These are phyloP conservation scores for Nudaria mundana DNA, from an alignment of 2,888 invertebrate species.

Conservation along the genomic window DNA sequence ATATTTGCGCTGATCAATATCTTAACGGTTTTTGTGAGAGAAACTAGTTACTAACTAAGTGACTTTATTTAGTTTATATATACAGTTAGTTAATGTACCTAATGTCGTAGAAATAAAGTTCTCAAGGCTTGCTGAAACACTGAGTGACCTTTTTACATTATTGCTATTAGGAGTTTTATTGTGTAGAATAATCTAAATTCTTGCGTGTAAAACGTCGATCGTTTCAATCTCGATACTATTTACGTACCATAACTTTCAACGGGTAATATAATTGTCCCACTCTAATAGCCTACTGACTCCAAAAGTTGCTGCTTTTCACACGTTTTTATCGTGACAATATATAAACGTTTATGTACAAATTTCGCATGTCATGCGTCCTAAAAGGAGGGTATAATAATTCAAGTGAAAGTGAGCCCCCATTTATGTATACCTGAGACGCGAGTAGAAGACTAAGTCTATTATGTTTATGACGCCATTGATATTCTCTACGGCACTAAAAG, in stretches of 20 bases:
- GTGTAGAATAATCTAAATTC: background rate
- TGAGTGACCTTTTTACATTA: background rate
- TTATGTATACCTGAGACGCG: slow-evolving; percentile 41
- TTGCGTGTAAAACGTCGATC: background rate
- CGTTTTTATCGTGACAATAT: slow-evolving; percentile 27
- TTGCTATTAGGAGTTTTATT: background rate
- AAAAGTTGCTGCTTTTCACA: slow-evolving; percentile 10
- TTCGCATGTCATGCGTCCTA: slow-evolving; percentile 29
- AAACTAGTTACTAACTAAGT: background rate
- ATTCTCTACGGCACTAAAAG: slow-evolving; percentile 50
- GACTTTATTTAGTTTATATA: background rate
- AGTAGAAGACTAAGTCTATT: slow-evolving; percentile 50
- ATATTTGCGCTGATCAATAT: background rate
- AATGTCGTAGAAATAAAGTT: background rate
- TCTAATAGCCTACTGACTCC: slow-evolving; percentile 15
- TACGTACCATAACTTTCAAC: background rate
- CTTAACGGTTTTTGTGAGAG: background rate
- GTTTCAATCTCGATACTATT: background rate
- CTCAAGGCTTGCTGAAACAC: slow-evolving; percentile 3
- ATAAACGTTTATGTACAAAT: slow-evolving; percentile 28
- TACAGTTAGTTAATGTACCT: background rate
- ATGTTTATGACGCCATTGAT: slow-evolving; percentile 58
- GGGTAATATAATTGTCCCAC: slow-evolving; percentile 3
- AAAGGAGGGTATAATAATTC: slow-evolving; percentile 44
- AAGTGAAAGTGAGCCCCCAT: slow-evolving; percentile 55